phyloP scores from a whole-genome alignment of 2,113 vertebrate species.

The Oryzias celebensis region DNA sequence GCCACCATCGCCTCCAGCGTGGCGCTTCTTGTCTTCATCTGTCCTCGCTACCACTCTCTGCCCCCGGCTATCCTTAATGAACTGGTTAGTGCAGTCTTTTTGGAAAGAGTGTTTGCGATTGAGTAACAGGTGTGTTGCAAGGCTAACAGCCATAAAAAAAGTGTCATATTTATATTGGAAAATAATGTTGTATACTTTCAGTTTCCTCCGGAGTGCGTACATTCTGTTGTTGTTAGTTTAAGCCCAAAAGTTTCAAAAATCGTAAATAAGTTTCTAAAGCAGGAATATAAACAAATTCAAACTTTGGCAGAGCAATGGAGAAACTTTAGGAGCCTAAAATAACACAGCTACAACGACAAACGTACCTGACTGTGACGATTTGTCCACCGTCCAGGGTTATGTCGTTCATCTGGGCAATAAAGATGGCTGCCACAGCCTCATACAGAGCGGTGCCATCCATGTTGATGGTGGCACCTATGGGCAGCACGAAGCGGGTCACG shows the following conservation, averaged over 20 bases:
- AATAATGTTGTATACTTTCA: background rate
- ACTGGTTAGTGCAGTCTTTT: background rate
- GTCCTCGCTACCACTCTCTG: background rate
- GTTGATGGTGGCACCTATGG: constrained; percentile 85
- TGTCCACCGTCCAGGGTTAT: constrained; percentile 80
- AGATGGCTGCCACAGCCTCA: constrained; percentile 85
- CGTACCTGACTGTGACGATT: constrained; percentile 83
- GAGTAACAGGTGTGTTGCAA: background rate
- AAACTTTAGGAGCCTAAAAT: no score
- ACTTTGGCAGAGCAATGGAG: no score
- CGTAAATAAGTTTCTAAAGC: no score
- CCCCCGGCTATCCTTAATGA: background rate
- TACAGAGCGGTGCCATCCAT: constrained; percentile 87
- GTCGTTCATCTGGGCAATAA: constrained; percentile 86
- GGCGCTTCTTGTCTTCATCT: background rate
- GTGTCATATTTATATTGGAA: background rate
- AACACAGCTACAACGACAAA: background rate
- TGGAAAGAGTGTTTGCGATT: background rate
- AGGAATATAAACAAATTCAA: no score
- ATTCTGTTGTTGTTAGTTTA: background rate
- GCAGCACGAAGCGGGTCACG: constrained; percentile 83
- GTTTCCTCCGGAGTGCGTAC: background rate
- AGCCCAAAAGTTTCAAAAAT: no score
- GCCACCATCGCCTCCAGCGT: background rate
- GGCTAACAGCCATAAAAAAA: background rate